A percentile compares a stretch with the other conserved stretches of the same genome.
These are phyloP conservation scores for Aeoliscus strigatus DNA, from an alignment of 2,797 vertebrate species.

Conservation along the genomic window DNA sequence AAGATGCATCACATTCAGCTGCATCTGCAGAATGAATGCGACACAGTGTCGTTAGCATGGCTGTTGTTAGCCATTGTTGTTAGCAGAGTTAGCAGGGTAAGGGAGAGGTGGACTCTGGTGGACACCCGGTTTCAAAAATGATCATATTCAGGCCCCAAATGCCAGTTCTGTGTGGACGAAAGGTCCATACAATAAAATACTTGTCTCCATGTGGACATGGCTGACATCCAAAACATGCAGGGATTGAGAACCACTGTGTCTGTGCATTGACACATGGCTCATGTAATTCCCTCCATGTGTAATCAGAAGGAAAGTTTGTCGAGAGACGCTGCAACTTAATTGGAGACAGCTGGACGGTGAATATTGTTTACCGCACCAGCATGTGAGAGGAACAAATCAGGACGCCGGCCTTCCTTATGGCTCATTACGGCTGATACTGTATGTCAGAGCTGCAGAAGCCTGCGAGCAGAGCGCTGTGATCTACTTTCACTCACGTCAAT, in stretches of 20 bases:
- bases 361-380: slow-evolving; percentile 36
- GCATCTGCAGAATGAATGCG: too few relatives aligned
- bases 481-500: slow-evolving; percentile 24
- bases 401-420: slow-evolving; percentile 22
- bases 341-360: slow-evolving; percentile 29
- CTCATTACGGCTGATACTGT: slow-evolving; percentile 23
- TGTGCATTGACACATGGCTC: slow-evolving; percentile 35
- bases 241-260: slow-evolving; percentile 19
- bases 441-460: slow-evolving; percentile 32
- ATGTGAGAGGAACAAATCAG: slow-evolving; percentile 21
- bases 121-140: too few relatives aligned
- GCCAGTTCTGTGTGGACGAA: too few relatives aligned
- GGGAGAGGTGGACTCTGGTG: too few relatives aligned
- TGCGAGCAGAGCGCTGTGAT: slow-evolving; percentile 16
- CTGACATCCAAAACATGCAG: too few relatives aligned
- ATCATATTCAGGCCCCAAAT: too few relatives aligned
- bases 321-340: slow-evolving; percentile 31
- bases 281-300: slow-evolving; percentile 37
- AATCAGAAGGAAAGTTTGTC: slow-evolving; percentile 38
- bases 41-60: too few relatives aligned
- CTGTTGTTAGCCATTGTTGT: too few relatives aligned
- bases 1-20: too few relatives aligned
- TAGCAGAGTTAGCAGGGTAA: too few relatives aligned
- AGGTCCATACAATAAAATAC: too few relatives aligned
- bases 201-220: too few relatives aligned